Conservation (phyloP, 2,797 vertebrate genomes). For the Hipposideros larvatus region DNA sequence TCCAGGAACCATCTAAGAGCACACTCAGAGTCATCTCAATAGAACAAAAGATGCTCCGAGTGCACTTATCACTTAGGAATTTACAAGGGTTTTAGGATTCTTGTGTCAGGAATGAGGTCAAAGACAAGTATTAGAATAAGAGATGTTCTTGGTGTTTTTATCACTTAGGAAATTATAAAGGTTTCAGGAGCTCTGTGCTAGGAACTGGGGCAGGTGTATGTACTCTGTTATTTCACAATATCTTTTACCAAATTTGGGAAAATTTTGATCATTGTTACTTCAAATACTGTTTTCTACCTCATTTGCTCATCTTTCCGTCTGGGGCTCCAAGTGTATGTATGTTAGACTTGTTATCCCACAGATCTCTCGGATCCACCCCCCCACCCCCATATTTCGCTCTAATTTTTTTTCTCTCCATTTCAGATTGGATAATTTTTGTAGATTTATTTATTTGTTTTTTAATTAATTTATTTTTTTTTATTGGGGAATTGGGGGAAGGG, state of each 20-base stretch:
- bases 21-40: too few relatives aligned
- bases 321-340: neutral
- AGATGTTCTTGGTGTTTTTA: too few relatives aligned
- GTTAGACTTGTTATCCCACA: neutral
- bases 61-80: neutral
- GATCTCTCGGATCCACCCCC: neutral
- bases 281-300: neutral
- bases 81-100: neutral
- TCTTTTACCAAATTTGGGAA: slow-evolving; percentile 42
- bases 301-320: slow-evolving; percentile 20
- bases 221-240: neutral
- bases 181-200: neutral
- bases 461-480: too few relatives aligned
- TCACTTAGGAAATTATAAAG: too few relatives aligned
- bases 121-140: too few relatives aligned
- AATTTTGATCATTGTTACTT: neutral
- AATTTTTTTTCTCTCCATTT: neutral
- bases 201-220: neutral
- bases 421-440: slow-evolving; percentile 25
- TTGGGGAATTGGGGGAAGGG: too few relatives aligned
- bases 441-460: neutral
- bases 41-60: neutral
- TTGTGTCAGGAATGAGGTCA: too few relatives aligned
- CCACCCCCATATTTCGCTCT: neutral
- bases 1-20: too few relatives aligned